Evolutionary conservation across 2,113 vertebrate genomes (phyloP).

Genomic region (Corydoras maculifer): DNA sequence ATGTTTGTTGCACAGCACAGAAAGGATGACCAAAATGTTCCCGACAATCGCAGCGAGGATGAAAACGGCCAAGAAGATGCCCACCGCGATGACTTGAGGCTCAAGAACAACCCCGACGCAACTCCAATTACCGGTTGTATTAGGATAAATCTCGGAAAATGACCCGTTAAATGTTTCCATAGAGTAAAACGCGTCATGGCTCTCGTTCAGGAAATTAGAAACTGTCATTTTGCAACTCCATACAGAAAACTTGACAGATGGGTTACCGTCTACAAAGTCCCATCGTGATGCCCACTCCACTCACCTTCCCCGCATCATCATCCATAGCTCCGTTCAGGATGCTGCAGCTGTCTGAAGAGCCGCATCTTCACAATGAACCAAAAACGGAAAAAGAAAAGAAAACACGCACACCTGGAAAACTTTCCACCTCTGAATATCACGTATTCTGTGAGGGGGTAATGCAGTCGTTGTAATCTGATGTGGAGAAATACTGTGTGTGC

Average conservation of each 20-base stretch:
- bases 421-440: background rate
- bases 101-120: constrained; percentile 70
- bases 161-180: background rate
- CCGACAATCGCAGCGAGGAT: constrained; percentile 88
- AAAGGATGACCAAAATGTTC: constrained; percentile 94
- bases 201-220: background rate
- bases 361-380: background rate
- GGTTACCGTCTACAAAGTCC: background rate
- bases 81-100: constrained; percentile 75
- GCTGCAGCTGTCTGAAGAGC: background rate
- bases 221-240: constrained; percentile 1
- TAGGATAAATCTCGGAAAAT: background rate
- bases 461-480: background rate
- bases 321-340: background rate
- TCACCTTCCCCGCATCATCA: background rate
- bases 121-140: background rate
- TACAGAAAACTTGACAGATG: background rate
- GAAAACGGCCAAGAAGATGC: constrained; percentile 81
- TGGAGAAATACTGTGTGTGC: background rate
- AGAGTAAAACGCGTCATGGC: background rate
- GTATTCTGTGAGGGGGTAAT: background rate
- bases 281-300: background rate
- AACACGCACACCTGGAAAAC: background rate
- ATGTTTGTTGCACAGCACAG: constrained; percentile 89
- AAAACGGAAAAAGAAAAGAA: too few relatives aligned